Conservation (phyloP, 2,797 vertebrate genomes). For the Sibirionetta formosa region DNA sequence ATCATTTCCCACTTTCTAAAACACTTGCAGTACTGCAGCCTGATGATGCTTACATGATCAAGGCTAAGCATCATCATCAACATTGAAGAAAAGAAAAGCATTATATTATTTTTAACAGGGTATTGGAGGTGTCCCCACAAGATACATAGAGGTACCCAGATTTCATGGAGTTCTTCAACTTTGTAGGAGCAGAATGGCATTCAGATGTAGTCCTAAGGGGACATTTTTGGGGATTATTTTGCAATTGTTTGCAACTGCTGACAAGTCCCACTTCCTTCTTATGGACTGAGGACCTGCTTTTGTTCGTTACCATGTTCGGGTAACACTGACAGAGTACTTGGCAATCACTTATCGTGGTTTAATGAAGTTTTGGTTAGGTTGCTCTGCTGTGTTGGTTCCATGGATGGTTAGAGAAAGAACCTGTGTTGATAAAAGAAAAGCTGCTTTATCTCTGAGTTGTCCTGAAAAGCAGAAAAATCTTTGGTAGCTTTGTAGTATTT, state of each 20-base stretch:
- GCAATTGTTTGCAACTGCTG: neutral
- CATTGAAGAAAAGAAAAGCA: neutral
- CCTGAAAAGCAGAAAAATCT: neutral
- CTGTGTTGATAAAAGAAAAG: neutral
- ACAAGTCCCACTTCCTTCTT: neutral
- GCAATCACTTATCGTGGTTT: neutral
- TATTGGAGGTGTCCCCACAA: neutral
- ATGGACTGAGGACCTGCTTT: neutral
- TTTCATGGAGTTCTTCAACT: fast-evolving
- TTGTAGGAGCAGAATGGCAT: neutral
- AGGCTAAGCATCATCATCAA: neutral
- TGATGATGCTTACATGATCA: neutral
- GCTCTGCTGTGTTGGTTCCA: neutral
- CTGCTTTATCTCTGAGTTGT: neutral
- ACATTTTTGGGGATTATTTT: neutral
- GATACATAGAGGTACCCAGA: neutral
- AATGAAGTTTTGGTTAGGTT: neutral
- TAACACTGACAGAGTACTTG: neutral
- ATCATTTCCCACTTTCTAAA: neutral
- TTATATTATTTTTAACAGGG: neutral
- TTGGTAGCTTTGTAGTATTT: neutral
- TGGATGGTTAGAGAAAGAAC: neutral
- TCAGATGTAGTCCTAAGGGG: neutral
- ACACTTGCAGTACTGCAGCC: neutral
- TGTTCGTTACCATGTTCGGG: neutral